Percentiles rank a stretch among this genome's conserved stretches.
These are phyloP conservation scores for Candoia aspera DNA, from an alignment of 2,113 vertebrate species.

Conservation along the genomic window DNA sequence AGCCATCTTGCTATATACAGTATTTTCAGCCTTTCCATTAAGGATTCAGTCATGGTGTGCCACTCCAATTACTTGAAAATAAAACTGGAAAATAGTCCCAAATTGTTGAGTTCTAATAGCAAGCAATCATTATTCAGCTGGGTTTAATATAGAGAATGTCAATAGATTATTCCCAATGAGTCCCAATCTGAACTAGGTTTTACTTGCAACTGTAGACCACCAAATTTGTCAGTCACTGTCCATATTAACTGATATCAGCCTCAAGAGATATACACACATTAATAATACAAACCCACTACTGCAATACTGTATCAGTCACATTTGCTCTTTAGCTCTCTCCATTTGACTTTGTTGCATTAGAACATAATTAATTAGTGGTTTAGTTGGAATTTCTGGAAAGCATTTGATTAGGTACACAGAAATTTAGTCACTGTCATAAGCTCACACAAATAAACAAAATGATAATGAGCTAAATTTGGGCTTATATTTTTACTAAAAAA, in stretches of 20 bases:
- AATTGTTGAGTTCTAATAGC: slow-evolving; percentile 11
- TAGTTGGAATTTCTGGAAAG: slow-evolving; percentile 40
- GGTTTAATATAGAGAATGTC: slow-evolving; percentile 34
- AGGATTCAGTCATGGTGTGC: neutral
- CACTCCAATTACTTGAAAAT: slow-evolving; percentile 21
- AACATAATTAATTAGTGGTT: slow-evolving; percentile 36
- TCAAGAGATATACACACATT: slow-evolving; percentile 7
- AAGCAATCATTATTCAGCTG: slow-evolving; percentile 23
- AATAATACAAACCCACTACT: slow-evolving; percentile 32
- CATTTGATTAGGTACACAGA: slow-evolving; percentile 30
- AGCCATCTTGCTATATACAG: neutral
- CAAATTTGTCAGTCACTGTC: slow-evolving; percentile 10
- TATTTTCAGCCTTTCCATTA: slow-evolving; percentile 7
- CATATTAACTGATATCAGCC: slow-evolving; percentile 34
- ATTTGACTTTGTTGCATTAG: slow-evolving; percentile 30
- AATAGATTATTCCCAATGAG: slow-evolving; percentile 33
- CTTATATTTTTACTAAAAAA: slow-evolving; percentile 11
- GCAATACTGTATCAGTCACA: slow-evolving; percentile 1
- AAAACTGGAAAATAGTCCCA: slow-evolving; percentile 38
- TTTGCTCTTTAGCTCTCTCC: slow-evolving; percentile 1
- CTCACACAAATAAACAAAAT: slow-evolving; percentile 28
- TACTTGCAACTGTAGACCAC: slow-evolving; percentile 30
- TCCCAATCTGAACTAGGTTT: slow-evolving; percentile 29
- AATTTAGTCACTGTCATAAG: slow-evolving; percentile 41
- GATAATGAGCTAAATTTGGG: neutral